A percentile compares a stretch with the other conserved stretches of the same genome.
Conservation (phyloP, 2,113 vertebrate species). For the Rhineura floridana region DNA sequence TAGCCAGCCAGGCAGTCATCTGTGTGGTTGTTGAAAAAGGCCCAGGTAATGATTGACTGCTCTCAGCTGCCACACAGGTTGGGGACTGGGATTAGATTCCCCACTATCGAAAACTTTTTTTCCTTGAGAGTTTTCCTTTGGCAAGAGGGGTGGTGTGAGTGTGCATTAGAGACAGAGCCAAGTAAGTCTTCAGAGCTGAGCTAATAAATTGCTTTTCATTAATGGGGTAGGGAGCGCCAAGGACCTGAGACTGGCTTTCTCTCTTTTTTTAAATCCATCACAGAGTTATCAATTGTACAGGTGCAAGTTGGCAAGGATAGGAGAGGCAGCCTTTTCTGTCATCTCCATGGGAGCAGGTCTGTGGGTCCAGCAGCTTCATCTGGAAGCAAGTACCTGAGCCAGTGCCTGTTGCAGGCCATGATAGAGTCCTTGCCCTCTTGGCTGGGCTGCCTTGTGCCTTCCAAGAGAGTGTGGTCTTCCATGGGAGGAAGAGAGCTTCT, state of each 20-base stretch:
- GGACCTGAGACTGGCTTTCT: slow-evolving; percentile 59
- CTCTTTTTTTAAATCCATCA: slow-evolving; percentile 54
- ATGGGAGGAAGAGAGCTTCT: background rate
- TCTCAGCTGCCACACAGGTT: background rate
- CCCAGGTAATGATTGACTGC: slow-evolving; percentile 29
- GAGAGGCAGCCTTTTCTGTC: slow-evolving; percentile 52
- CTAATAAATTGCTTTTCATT: slow-evolving; percentile 74
- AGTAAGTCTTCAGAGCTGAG: slow-evolving; percentile 58
- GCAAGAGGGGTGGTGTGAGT: slow-evolving; percentile 38
- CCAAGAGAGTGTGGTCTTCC: background rate
- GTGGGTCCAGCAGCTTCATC: slow-evolving; percentile 22
- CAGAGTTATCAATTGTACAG: slow-evolving; percentile 54
- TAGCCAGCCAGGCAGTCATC: too few species aligned
- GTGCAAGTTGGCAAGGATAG: slow-evolving; percentile 57
- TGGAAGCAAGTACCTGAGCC: background rate
- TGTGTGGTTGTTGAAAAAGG: background rate
- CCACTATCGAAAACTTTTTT: background rate
- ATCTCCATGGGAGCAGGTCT: slow-evolving; percentile 37
- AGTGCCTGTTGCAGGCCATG: background rate
- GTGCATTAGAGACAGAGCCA: slow-evolving; percentile 51
- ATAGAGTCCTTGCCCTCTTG: background rate
- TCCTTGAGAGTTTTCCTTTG: slow-evolving; percentile 29
- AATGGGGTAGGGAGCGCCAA: slow-evolving; percentile 50
- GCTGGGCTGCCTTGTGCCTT: background rate
- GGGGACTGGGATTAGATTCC: background rate